Evolutionary conservation across 92 coral and sea anemone genomes (phyloP).

Genomic region (Virgularia gustaviana): DNA sequence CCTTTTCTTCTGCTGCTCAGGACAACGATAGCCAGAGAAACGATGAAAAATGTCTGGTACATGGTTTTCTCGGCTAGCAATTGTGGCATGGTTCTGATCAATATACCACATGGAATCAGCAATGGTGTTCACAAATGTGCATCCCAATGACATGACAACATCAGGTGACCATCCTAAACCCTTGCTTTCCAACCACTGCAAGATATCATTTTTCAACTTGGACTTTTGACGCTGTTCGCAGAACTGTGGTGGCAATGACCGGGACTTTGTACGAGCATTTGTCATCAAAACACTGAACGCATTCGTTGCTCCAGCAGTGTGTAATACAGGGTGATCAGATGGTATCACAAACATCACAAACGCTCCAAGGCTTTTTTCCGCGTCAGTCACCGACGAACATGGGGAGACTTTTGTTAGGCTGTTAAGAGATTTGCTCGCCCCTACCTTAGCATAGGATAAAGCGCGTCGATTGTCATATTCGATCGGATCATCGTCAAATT

Average conservation of each 20-base stretch:
- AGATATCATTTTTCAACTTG: conserved; percentile 33
- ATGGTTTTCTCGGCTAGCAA: conserved; percentile 16
- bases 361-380: conserved; percentile 13
- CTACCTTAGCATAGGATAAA: conserved; percentile 41
- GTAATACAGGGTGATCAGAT: neutral
- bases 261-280: conserved; percentile 31
- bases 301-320: conserved; percentile 1
- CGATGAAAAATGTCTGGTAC: conserved; percentile 15
- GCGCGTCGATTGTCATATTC: conserved; percentile 27
- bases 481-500: conserved; percentile 49
- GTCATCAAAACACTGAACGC: conserved; percentile 25
- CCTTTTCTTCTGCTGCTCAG: conserved; percentile 41
- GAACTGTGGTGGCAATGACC: conserved; percentile 45
- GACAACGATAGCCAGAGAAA: conserved; percentile 22
- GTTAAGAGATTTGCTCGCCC: conserved; percentile 29
- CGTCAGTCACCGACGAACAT: conserved; percentile 37
- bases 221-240: conserved; percentile 30
- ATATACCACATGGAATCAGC: conserved; percentile 50
- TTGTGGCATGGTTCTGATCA: conserved; percentile 39
- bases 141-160: conserved; percentile 6
- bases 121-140: conserved; percentile 43
- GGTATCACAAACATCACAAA: conserved; percentile 35
- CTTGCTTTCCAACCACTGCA: conserved; percentile 38
- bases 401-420: conserved; percentile 37
- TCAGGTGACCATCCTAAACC: conserved; percentile 45